Conservation (phyloP, 2,113 vertebrate species). For the Dromas ardeola region DNA sequence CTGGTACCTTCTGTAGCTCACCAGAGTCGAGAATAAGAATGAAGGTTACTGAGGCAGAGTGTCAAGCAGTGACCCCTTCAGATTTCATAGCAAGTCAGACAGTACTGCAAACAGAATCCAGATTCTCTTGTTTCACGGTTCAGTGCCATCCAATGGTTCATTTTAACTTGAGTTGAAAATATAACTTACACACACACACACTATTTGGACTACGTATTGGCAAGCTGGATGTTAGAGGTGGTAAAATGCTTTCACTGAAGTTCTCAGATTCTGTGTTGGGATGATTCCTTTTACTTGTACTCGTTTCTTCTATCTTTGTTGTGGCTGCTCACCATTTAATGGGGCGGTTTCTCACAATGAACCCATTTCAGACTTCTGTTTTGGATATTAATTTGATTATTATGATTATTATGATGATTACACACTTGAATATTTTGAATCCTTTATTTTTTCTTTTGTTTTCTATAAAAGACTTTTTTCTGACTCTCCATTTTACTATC, state of each 20-base stretch:
- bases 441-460: not conserved
- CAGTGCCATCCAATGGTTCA: not conserved
- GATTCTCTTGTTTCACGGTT: not conserved
- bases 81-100: not conserved
- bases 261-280: not conserved
- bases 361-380: not conserved
- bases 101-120: not conserved
- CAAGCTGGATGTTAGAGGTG: not conserved
- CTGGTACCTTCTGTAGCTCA: not conserved
- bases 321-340: not conserved
- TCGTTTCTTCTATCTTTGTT: not conserved
- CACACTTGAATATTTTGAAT: not conserved
- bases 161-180: not conserved
- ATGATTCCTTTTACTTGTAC: not conserved
- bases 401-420: not conserved
- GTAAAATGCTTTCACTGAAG: not conserved
- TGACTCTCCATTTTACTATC: not conserved
- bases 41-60: not conserved
- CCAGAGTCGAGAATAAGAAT: not conserved
- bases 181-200: not conserved
- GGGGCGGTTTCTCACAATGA: not conserved
- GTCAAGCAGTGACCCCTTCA: not conserved
- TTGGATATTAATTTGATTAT: not conserved
- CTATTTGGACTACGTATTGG: not conserved
- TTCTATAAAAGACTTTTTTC: not conserved